Conservation (phyloP, 30 jellyfish, hydroid and myxozoan species). For the Morbakka virulenta region DNA sequence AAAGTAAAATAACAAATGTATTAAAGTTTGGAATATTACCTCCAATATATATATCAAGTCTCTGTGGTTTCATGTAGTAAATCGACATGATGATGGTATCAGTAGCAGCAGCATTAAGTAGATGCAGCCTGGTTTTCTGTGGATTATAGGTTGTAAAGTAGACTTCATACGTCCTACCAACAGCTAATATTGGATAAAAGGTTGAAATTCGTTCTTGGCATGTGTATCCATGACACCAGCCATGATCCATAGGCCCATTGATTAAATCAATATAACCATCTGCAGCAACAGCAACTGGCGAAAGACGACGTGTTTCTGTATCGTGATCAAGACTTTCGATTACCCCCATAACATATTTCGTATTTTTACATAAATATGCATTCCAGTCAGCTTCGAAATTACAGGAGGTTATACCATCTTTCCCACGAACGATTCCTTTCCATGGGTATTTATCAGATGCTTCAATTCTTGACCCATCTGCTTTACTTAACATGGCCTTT, state of each 20-base stretch:
- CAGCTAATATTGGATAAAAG: constrained; percentile 73
- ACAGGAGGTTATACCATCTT: constrained; percentile 44
- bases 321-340: constrained; percentile 90
- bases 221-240: constrained; percentile 98
- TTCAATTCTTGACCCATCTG: constrained; percentile 66
- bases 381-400: constrained; percentile 47
- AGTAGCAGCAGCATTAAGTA: constrained; percentile 63
- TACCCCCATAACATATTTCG: constrained; percentile 62
- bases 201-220: constrained; percentile 95
- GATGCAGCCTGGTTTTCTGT: constrained; percentile 66
- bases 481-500: constrained; percentile 49
- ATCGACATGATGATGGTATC: constrained; percentile 64
- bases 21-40: no score
- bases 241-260: constrained; percentile 99
- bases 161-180: constrained; percentile 48
- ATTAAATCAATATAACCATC: constrained; percentile 82
- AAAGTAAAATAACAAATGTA: no score
- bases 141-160: constrained; percentile 80
- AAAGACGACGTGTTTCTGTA: constrained; percentile 82
- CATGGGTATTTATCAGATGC: constrained; percentile 62
- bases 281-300: constrained; percentile 85
- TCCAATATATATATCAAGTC: constrained; percentile 72
- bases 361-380: constrained; percentile 67
- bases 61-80: constrained; percentile 70
- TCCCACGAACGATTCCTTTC: constrained; percentile 92